These are phyloP conservation scores for Cremastinae sp. DNA, from an alignment of 2,888 invertebrate species.

Conservation along the genomic window DNA sequence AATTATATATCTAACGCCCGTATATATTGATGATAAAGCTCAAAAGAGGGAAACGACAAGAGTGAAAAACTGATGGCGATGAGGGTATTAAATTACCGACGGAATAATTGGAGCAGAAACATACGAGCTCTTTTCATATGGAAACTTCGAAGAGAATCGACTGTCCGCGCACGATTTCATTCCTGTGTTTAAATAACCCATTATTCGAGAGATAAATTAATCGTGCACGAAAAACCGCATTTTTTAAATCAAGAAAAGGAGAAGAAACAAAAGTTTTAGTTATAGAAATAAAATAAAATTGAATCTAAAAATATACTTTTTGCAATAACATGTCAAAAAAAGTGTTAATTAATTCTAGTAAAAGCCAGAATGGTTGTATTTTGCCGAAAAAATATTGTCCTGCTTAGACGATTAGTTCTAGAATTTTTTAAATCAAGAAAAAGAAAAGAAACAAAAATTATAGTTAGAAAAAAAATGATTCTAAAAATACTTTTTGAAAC, in stretches of 20 bases:
- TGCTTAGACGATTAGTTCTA: too few species aligned
- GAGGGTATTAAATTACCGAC: not conserved
- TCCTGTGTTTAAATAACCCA: too few species aligned
- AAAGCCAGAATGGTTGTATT: too few species aligned
- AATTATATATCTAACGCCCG: not conserved
- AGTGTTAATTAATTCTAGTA: constrained; percentile 53
- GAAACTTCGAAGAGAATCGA: constrained; percentile 1
- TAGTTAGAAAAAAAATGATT: too few species aligned
- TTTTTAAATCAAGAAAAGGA: not conserved
- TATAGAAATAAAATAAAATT: not conserved
- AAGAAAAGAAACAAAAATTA: too few species aligned
- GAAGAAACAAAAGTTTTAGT: constrained; percentile 5
- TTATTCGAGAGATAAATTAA: too few species aligned
- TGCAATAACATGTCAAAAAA: not conserved
- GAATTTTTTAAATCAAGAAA: too few species aligned
- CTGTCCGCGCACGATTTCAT: too few species aligned
- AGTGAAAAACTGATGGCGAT: not conserved
- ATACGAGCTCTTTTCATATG: not conserved
- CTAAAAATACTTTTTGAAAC: too few species aligned
- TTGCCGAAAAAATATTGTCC: too few species aligned
- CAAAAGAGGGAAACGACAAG: too few species aligned
- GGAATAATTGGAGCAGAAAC: constrained; percentile 13
- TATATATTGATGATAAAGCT: too few species aligned
- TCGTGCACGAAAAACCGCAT: not conserved
- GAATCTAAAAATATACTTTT: not conserved